phyloP scores from a whole-genome alignment of 2,113 vertebrate genomes.

The Centrocercus urophasianus region DNA sequence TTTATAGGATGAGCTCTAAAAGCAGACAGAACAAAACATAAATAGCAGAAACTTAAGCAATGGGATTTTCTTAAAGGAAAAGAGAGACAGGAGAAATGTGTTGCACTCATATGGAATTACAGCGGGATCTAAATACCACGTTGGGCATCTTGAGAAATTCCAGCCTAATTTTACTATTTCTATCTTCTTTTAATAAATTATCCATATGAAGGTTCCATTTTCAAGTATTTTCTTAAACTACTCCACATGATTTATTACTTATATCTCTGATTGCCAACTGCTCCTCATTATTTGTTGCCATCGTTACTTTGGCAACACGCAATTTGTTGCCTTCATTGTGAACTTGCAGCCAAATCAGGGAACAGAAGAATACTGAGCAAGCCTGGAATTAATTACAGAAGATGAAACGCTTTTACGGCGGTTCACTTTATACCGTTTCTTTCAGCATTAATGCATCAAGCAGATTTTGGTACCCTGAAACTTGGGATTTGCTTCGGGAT shows the following conservation, averaged over 20 bases:
- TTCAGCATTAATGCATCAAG: not conserved
- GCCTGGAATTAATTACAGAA: not conserved
- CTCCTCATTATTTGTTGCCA: not conserved
- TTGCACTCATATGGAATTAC: not conserved
- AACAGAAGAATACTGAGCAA: not conserved
- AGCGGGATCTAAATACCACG: not conserved
- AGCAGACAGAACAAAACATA: not conserved
- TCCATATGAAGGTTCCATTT: not conserved
- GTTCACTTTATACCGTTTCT: not conserved
- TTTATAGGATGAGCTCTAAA: not conserved
- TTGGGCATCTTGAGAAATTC: not conserved
- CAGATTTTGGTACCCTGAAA: not conserved
- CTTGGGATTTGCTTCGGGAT: not conserved
- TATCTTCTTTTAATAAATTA: accelerated
- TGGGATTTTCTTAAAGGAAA: not conserved
- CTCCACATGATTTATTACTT: not conserved
- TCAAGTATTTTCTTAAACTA: not conserved
- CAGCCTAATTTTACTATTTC: not conserved
- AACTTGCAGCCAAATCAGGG: not conserved
- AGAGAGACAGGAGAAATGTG: not conserved
- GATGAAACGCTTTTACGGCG: not conserved
- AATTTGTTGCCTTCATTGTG: not conserved
- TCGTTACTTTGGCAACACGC: not conserved
- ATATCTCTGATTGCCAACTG: not conserved
- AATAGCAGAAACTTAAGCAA: not conserved